Percentiles rank a stretch among this genome's conserved stretches.
Evolutionary conservation across 2,888 invertebrate species (phyloP).

Genomic region (Troides oblongomaculatus): DNA sequence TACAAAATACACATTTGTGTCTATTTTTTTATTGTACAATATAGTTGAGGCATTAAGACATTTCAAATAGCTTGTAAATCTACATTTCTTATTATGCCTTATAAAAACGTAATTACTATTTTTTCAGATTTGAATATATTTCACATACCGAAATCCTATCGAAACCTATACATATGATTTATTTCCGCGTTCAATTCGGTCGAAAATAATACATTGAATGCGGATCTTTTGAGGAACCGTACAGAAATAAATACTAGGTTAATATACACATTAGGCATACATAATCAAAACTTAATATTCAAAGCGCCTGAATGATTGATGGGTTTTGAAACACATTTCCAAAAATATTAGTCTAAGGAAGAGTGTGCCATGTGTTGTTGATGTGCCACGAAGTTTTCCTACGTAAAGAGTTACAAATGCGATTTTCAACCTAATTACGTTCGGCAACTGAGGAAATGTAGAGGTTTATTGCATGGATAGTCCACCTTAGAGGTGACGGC

Average conservation of each 20-base stretch:
- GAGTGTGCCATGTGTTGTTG: constrained; percentile 63
- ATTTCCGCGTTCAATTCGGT: too few relatives aligned
- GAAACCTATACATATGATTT: too few relatives aligned
- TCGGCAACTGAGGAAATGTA: constrained; percentile 39
- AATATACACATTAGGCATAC: not conserved
- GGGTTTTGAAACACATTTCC: constrained; percentile 57
- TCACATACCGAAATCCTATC: too few relatives aligned
- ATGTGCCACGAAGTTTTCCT: constrained; percentile 43
- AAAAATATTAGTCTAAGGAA: constrained; percentile 60
- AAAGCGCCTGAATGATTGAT: constrained; percentile 73
- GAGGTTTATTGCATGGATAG: constrained; percentile 37
- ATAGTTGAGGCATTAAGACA: too few relatives aligned
- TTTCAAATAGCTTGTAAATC: too few relatives aligned
- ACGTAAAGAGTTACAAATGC: constrained; percentile 29
- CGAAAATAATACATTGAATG: too few relatives aligned
- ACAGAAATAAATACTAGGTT: not conserved
- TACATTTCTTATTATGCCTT: too few relatives aligned
- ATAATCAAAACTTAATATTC: not conserved
- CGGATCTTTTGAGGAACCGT: too few relatives aligned
- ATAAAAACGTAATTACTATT: not conserved
- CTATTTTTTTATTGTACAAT: too few relatives aligned
- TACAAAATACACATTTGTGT: too few relatives aligned
- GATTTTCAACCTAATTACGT: constrained; percentile 47
- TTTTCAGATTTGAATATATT: too few relatives aligned
- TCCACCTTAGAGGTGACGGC: constrained; percentile 71